Percentiles rank a stretch among this genome's conserved stretches.
These are phyloP conservation scores for Sarcophilus harrisii DNA, from an alignment of 2,797 vertebrate species.

Conservation along the genomic window DNA sequence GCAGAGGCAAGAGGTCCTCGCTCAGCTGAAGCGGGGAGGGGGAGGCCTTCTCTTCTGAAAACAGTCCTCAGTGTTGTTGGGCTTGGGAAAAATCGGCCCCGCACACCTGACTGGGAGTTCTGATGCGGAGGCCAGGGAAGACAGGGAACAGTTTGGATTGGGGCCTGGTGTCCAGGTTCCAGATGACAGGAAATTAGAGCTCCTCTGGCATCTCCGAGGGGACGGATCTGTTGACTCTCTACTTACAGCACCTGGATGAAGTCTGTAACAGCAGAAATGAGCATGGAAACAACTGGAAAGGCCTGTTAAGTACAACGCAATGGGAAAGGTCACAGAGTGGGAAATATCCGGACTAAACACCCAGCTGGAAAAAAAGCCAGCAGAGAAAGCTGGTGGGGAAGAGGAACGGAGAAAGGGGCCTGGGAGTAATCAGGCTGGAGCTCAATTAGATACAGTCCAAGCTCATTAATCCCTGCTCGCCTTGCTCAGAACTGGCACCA, in stretches of 20 bases:
- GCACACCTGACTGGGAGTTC: background rate
- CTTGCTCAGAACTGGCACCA: constrained; percentile 25
- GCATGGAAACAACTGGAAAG: constrained; percentile 9
- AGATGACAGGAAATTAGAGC: constrained; percentile 5
- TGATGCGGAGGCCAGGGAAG: background rate
- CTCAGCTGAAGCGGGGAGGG: background rate
- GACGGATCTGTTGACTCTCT: background rate
- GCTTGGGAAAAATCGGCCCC: constrained; percentile 6
- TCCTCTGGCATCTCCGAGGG: constrained; percentile 3
- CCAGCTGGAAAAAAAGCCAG: constrained; percentile 1
- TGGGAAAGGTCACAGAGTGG: constrained; percentile 15
- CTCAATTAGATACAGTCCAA: background rate
- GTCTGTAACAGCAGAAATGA: constrained; percentile 26
- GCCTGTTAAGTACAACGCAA: constrained; percentile 14
- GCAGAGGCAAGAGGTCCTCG: constrained; percentile 13
- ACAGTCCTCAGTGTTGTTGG: background rate
- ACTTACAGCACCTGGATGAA: constrained; percentile 26
- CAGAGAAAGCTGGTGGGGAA: background rate
- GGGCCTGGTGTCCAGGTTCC: background rate
- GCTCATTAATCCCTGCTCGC: constrained; percentile 16
- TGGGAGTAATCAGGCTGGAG: constrained; percentile 23
- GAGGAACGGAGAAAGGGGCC: background rate
- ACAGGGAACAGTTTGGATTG: background rate
- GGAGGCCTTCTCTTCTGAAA: background rate
- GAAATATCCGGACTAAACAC: constrained; percentile 21